Conservation (phyloP, 2,888 invertebrate genomes). For the Ferdinandea cuprea region DNA sequence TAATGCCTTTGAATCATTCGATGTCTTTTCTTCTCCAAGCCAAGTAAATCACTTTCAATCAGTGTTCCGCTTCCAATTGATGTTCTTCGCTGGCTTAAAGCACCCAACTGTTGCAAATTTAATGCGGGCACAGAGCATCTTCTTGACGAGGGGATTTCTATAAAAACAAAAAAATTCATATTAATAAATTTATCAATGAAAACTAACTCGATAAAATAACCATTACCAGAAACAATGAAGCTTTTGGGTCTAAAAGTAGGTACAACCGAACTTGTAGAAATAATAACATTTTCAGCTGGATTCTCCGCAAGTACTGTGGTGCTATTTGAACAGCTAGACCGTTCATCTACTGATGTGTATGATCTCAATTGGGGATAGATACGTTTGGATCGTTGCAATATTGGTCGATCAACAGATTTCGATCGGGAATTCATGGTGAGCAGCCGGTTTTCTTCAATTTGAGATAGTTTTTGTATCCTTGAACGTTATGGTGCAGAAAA, state of each 20-base stretch:
- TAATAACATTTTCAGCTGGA: slow-evolving; percentile 29
- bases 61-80: slow-evolving; percentile 54
- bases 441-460: slow-evolving; percentile 76
- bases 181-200: not conserved
- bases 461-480: slow-evolving; percentile 75
- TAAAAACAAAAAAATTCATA: not conserved
- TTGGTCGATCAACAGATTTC: slow-evolving; percentile 79
- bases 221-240: slow-evolving; percentile 51
- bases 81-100: slow-evolving; percentile 51
- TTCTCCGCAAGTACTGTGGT: slow-evolving; percentile 38
- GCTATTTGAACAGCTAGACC: slow-evolving; percentile 65
- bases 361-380: slow-evolving; percentile 70
- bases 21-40: slow-evolving; percentile 64
- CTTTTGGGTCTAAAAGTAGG: slow-evolving; percentile 46
- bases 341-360: slow-evolving; percentile 71
- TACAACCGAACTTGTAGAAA: slow-evolving; percentile 40
- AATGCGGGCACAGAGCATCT: slow-evolving; percentile 65
- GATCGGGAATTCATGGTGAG: slow-evolving; percentile 78
- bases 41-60: slow-evolving; percentile 56
- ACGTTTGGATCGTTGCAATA: slow-evolving; percentile 68
- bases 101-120: slow-evolving; percentile 54
- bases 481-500: slow-evolving; percentile 71
- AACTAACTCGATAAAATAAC: no score
- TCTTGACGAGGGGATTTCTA: slow-evolving; percentile 55
- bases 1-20: slow-evolving; percentile 71